phyloP scores from a whole-genome alignment of 2,888 invertebrate species.

The Eupithecia subumbrata region DNA sequence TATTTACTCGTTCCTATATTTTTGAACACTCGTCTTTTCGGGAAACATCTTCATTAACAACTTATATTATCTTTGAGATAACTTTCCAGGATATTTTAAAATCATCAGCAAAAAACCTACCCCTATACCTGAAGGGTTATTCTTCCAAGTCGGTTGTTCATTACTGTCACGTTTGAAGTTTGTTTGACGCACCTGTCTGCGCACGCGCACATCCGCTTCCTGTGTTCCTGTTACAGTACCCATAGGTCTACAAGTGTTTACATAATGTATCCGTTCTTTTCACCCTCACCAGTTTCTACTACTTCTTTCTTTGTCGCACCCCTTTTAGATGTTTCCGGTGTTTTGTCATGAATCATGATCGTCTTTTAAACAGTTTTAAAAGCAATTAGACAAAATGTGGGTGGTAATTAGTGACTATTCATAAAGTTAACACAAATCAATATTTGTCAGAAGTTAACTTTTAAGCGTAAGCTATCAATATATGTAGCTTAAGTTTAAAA shows the following conservation, averaged over 20 bases:
- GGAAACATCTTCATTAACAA: neutral
- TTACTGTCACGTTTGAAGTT: constrained; percentile 57
- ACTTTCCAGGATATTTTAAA: neutral
- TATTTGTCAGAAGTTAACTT: too few relatives aligned
- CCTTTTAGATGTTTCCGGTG: constrained; percentile 58
- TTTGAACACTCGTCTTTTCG: neutral
- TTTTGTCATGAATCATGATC: constrained; percentile 36
- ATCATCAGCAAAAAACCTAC: neutral
- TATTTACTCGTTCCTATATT: too few relatives aligned
- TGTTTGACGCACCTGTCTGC: constrained; percentile 64
- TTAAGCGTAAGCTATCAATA: too few relatives aligned
- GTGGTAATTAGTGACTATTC: constrained; percentile 29
- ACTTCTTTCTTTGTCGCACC: constrained; percentile 58
- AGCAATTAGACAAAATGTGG: constrained; percentile 26
- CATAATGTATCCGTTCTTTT: constrained; percentile 32
- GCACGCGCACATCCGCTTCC: constrained; percentile 76
- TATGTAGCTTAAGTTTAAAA: too few relatives aligned
- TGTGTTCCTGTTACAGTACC: constrained; percentile 60
- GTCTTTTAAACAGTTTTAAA: constrained; percentile 23
- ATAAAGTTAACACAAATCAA: constrained; percentile 16
- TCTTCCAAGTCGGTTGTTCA: constrained; percentile 13
- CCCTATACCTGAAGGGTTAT: constrained; percentile 5
- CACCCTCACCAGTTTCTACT: constrained; percentile 70
- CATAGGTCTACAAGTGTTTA: constrained; percentile 43
- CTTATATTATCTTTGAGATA: neutral